phyloP scores from a whole-genome alignment of 1,140 invertebrate species.

The Calephelis virginiensis region DNA sequence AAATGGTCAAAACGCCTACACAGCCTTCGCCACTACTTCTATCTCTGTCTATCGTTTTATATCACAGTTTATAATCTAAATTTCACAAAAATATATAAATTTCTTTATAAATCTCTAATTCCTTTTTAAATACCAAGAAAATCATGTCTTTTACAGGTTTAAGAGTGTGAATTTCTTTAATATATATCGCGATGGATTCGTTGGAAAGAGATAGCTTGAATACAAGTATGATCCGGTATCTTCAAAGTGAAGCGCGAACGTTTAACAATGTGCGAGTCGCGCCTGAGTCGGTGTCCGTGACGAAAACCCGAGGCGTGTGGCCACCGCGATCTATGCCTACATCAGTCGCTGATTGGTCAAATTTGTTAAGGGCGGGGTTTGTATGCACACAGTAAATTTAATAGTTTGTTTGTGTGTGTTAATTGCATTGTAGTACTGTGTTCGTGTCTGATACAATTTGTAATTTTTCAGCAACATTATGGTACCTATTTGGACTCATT shows the following conservation, averaged over 20 bases:
- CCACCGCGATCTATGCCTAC: conserved; percentile 69
- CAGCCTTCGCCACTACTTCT: conserved; percentile 62
- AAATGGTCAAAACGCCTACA: conserved; percentile 76
- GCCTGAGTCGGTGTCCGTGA: conserved; percentile 73
- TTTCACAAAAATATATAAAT: neutral
- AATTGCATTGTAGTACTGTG: conserved; percentile 70
- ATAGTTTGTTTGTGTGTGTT: conserved; percentile 62
- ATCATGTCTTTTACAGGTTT: neutral
- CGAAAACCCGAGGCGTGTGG: conserved; percentile 73
- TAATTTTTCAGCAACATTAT: conserved; percentile 59
- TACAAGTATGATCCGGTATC: conserved; percentile 57
- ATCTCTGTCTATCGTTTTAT: conserved; percentile 57
- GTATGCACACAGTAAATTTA: conserved; percentile 60
- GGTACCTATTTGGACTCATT: conserved; percentile 21
- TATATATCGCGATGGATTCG: conserved; percentile 22
- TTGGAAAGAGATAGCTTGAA: conserved; percentile 55
- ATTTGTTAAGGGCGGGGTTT: conserved; percentile 67
- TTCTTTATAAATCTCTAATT: neutral
- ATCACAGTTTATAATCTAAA: neutral
- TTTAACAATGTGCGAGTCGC: conserved; percentile 76
- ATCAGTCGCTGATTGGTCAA: conserved; percentile 60
- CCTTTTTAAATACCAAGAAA: neutral
- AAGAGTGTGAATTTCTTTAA: neutral
- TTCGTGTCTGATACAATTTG: conserved; percentile 66
- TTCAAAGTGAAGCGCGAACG: conserved; percentile 63